A percentile compares a stretch with the other conserved stretches of the same genome.
phyloP scores from a whole-genome alignment of 1,140 invertebrate species.

The Aphis craccivora region DNA sequence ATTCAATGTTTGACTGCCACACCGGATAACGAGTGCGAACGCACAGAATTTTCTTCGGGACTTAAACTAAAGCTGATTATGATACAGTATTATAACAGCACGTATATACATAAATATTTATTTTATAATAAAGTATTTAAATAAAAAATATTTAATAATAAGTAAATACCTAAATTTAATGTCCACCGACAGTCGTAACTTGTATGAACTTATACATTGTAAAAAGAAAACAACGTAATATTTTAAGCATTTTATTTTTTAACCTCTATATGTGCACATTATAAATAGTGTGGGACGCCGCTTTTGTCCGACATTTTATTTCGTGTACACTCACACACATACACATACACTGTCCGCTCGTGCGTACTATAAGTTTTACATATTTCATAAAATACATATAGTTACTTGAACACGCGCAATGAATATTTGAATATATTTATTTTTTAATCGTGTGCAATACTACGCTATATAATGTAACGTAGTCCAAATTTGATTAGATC shows the following conservation, averaged over 20 bases:
- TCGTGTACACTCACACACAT: neutral
- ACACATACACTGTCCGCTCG: neutral
- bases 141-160: too few relatives aligned
- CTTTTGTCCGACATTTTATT: neutral
- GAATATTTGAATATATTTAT: constrained; percentile 1
- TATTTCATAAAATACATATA: neutral
- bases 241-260: neutral
- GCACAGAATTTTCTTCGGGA: neutral
- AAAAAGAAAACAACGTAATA: neutral
- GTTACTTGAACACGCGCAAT: neutral
- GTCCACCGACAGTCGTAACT: too few relatives aligned
- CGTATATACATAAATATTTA: too few relatives aligned
- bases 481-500: neutral
- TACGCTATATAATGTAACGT: neutral
- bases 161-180: too few relatives aligned
- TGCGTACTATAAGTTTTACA: neutral
- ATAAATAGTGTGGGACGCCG: neutral
- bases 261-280: neutral
- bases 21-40: neutral
- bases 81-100: too few relatives aligned
- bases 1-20: neutral
- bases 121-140: too few relatives aligned
- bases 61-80: neutral
- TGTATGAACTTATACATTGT: neutral
- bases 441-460: neutral